A percentile compares a stretch with the other conserved stretches of the same genome.
phyloP scores from a whole-genome alignment of 92 coral and sea anemone genomes.

The Isaurus tuberculatus region DNA sequence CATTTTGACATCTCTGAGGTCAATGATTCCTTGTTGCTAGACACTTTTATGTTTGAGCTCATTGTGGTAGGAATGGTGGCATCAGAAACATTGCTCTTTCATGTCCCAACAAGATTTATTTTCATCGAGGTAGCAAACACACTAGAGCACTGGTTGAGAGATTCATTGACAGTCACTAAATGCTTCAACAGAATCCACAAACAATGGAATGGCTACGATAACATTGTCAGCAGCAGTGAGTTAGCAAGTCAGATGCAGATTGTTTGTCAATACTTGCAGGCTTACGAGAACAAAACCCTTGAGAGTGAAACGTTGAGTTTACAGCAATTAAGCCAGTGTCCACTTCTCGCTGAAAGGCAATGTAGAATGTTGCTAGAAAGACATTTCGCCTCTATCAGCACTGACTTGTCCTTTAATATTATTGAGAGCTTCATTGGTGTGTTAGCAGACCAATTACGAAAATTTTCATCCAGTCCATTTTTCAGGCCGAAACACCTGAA shows the following conservation, averaged over 20 bases:
- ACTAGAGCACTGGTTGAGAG: constrained; percentile 70
- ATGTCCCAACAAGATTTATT: constrained; percentile 63
- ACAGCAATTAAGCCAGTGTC: constrained; percentile 48
- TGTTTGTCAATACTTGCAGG: constrained; percentile 82
- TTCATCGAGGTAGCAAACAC: constrained; percentile 86
- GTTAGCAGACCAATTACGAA: constrained; percentile 75
- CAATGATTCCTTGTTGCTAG: constrained; percentile 72
- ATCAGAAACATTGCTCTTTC: constrained; percentile 73
- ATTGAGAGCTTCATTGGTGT: constrained; percentile 74
- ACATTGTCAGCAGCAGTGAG: constrained; percentile 72
- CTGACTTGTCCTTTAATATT: constrained; percentile 70
- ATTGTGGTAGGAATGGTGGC: constrained; percentile 85
- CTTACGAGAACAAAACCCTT: constrained; percentile 58
- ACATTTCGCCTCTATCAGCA: constrained; percentile 50
- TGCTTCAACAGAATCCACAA: constrained; percentile 61
- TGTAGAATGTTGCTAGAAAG: constrained; percentile 66
- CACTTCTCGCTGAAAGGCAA: constrained; percentile 48
- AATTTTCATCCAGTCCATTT: constrained; percentile 79
- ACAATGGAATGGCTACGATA: constrained; percentile 59
- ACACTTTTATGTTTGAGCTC: constrained; percentile 81
- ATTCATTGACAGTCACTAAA: constrained; percentile 67
- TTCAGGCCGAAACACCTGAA: constrained; percentile 64
- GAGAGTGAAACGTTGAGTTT: constrained; percentile 60
- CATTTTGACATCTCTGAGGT: constrained; percentile 84
- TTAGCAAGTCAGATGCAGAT: constrained; percentile 70